Base-by-base conservation (phyloP, 2,797 vertebrate genomes). In the Odontamblyopus rebecca region DNA sequence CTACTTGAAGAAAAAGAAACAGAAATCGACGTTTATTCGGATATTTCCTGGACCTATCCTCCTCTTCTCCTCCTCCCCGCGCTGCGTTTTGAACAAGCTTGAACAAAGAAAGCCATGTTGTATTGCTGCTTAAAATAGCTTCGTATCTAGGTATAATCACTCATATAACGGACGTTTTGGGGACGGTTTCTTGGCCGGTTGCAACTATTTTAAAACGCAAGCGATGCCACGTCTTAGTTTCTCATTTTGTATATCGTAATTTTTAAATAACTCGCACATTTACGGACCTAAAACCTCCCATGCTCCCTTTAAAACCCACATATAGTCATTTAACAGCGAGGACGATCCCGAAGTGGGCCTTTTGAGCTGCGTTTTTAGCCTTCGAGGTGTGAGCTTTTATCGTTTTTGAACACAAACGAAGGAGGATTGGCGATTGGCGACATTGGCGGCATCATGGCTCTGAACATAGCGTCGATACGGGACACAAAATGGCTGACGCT, bases 401-500 rank as follows among this genome's bases (percentile, higher is more conserved):
- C 29, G 44, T 41, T 67, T 68, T 61, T 67, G 62, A 67, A 68
- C 30, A 38, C 50, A 26, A 68, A 74, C 62, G 63, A 23, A 3
- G 60, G 59, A 71, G 81, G 61, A 68, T 78, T 73, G 83, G 85
- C 74, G 86, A 81, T 71, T 63, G 69, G 64, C 68, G 57, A 16
- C 26, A 23, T 23, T 0, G 57, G 56, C 59, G 77, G 88, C 87
- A 86, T 74, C 92, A 98, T 98, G 97, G 96, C 97, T 92, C 94
- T 98, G 91, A 98, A 97, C 93, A 96, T 97, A 75, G 93, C 96
- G 82, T 96, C 96, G 0, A 96, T 98, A 85, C 95, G 97, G 94
- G 97, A 98, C 84, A 98, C 97, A 82, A 98, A 98, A 91, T 98
- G 97, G 97, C 95, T 98, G 94, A 98, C 97, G 0, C 91, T 98